Evolutionary conservation across 1,140 invertebrate genomes (phyloP), one percentile per base, ranked within the genome.

Genomic region (Antheraea mylitta): DNA sequence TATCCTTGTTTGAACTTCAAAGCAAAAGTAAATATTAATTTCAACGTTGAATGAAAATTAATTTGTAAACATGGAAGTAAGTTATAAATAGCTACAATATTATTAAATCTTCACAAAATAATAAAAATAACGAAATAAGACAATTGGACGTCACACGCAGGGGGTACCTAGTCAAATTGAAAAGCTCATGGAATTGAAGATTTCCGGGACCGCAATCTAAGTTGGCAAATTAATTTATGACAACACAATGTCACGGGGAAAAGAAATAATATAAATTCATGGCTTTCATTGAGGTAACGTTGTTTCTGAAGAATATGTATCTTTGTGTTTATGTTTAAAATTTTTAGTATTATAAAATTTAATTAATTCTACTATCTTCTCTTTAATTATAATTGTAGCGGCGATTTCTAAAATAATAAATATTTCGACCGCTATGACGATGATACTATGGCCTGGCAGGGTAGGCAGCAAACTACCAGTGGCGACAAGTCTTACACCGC

Each of bases 151-250:
- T 78, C 80, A 78, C 71, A 82, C 72, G 76, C 74, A 80, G 71
- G 58, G 70, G 69, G 66, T 61, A 68, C 63, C 59, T 53, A 53
- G 45, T 53, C 19, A 76, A 78, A 78, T 76, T 76, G 74, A 76
- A 75, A 78, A 70, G 70, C 71, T 68, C 63, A 67, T 68, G 61
- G 67, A 65, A 75, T 74, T 70, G 53, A 63, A 67, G 67, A 72
- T 75, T 75, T 74, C 61, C 69, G 72, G 69, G 71, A 70, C 75
- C 77, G 80, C 83, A 85, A 86, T 87, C 81, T 86, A 87, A 87
- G 82, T 87, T 87, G 77, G 73, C 72, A 86, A 87, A 87, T 87
- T 87, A 87, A 85, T 82, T 81, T 81, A 85, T 85, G 82, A 85
- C 72, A 71, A 70, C 70, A 75, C 62, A 69, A 79, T 64, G 19